These are phyloP conservation scores for Pollenia amentaria DNA, from an alignment of 2,888 invertebrate species.

Conservation along the genomic window DNA sequence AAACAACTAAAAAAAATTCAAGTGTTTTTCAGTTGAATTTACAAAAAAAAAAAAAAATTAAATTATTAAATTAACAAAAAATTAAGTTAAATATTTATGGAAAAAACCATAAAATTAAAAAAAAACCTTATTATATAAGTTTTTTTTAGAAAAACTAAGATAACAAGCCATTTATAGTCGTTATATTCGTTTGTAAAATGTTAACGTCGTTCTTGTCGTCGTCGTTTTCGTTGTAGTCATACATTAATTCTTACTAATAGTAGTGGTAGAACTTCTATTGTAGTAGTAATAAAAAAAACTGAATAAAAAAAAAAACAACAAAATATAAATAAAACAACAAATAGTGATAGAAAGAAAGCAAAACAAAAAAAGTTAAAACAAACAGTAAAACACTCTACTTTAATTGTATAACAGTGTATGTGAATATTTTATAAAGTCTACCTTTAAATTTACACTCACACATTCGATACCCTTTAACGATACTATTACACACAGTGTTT, in stretches of 20 bases:
- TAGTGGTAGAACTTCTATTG: slow-evolving; percentile 54
- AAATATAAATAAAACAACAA: slow-evolving; percentile 36
- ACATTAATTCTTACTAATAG: slow-evolving; percentile 48
- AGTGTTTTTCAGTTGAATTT: background rate
- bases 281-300: background rate
- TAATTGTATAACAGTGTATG: slow-evolving; percentile 21
- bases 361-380: slow-evolving; percentile 30
- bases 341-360: slow-evolving; percentile 3
- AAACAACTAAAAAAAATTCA: slow-evolving; percentile 17
- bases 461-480: slow-evolving; percentile 3
- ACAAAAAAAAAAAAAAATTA: background rate
- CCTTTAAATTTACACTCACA: slow-evolving; percentile 22
- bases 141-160: slow-evolving; percentile 61
- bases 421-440: slow-evolving; percentile 50
- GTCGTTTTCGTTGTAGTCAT: slow-evolving; percentile 45
- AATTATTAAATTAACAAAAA: background rate
- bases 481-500: slow-evolving; percentile 3
- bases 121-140: slow-evolving; percentile 71
- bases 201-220: slow-evolving; percentile 48
- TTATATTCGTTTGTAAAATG: slow-evolving; percentile 62
- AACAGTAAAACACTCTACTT: slow-evolving; percentile 44
- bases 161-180: slow-evolving; percentile 67
- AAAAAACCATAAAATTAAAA: slow-evolving; percentile 20
- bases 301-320: slow-evolving; percentile 28
- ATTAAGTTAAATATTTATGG: background rate